Base-by-base conservation (phyloP, 1,140 invertebrate species). In the Cydia splendana region DNA sequence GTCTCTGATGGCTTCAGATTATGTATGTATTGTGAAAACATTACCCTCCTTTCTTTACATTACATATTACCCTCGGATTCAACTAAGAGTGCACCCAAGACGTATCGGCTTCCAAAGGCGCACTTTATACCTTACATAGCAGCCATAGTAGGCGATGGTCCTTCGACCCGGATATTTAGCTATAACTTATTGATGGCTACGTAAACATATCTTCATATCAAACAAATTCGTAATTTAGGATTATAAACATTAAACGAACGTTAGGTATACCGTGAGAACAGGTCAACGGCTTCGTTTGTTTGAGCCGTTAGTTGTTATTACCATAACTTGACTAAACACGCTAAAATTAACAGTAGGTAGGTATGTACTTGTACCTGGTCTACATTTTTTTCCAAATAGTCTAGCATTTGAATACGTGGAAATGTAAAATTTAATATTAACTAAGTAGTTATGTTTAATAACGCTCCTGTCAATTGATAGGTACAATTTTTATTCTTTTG, bases 251-350 rank as follows among this genome's bases (percentile, higher is more conserved):
- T 38, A 34, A 28, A 18, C 34, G 67, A 38, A 18, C 67, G 65
- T 30, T 69, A 62, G 20, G 34, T 71, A 42, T 2, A 38, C 34
- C 30, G 30, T 71, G 67, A 38, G 67, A 71, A 71, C 38, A 71
- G 67, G 67, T 38, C 67, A 71, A 71, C 34, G 67, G 34, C 67
- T 38, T 18, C 1, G 28, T 71, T 71, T 67, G 28, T 71, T 71
- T 34, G 65, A 24, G 67, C 67, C 67, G 67, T 71, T 71, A 71
- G 15, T 42, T 42, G 34, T 38, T 71, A 42, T 71, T 71, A 71
- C 15, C 67, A 38, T 71, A 71, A 71, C 10, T 38, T 71, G 15
- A 71, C 67, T 71, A 18, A 71, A 12, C 34, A 67, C n/a, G 34
- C 15, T 38, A 18, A 71, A 42, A 71, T 42, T 42, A 71, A 42